Percentiles rank a stretch among this genome's conserved stretches.
These are phyloP conservation scores for Gulo gulo DNA, from an alignment of 2,113 vertebrate species.

Conservation along the genomic window DNA sequence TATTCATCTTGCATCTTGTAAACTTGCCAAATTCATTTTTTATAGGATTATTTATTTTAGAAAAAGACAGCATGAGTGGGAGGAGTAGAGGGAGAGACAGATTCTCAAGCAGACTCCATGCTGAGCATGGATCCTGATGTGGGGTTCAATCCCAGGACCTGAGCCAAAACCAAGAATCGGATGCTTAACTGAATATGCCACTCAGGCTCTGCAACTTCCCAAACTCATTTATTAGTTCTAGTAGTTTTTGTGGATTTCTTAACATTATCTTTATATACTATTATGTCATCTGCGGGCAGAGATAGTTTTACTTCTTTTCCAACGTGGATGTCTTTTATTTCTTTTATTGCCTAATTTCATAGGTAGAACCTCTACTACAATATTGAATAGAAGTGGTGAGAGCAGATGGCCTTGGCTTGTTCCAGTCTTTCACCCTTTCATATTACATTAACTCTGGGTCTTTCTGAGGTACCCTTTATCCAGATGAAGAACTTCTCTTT, in stretches of 20 bases:
- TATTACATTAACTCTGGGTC: not conserved
- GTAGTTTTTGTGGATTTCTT: not conserved
- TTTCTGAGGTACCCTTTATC: not conserved
- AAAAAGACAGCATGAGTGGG: too few relatives aligned
- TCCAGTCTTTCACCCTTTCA: not conserved
- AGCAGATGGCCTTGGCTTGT: not conserved
- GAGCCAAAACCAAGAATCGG: too few relatives aligned
- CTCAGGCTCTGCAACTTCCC: not conserved
- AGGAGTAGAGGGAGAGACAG: too few relatives aligned
- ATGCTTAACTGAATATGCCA: too few relatives aligned
- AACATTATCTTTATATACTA: not conserved
- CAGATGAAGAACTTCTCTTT: not conserved
- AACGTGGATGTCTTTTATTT: not conserved
- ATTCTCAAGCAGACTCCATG: not conserved
- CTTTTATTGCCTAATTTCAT: not conserved
- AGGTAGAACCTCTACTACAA: not conserved
- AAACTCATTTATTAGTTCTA: not conserved
- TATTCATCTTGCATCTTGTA: not conserved
- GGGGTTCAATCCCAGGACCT: too few relatives aligned
- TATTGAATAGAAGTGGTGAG: not conserved
- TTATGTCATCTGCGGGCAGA: not conserved
- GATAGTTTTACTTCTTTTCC: constrained; percentile 11
- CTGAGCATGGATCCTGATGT: too few relatives aligned
- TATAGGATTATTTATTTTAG: not conserved
- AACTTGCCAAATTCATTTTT: not conserved